phyloP scores from a whole-genome alignment of 2,888 invertebrate species.

The Eupithecia inturbata region DNA sequence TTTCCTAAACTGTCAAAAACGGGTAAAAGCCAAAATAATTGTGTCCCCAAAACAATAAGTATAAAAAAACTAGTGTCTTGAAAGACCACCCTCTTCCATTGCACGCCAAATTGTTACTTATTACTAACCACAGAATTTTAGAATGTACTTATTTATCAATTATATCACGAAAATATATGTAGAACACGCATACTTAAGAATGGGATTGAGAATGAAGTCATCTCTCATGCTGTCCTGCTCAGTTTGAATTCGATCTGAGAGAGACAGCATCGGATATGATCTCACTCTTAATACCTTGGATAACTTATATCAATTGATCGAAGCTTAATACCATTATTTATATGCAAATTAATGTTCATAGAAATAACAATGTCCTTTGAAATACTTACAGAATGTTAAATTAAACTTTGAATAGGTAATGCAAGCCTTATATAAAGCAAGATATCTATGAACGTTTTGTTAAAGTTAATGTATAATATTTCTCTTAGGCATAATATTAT shows the following conservation, averaged over 20 bases:
- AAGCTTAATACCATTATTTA: no score
- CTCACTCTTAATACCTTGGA: no score
- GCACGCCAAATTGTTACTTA: constrained; percentile 15
- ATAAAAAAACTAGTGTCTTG: constrained; percentile 2
- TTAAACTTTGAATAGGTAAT: not conserved
- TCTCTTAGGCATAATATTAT: constrained; percentile 3
- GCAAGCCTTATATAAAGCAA: not conserved
- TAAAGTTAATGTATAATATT: not conserved
- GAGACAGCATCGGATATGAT: no score
- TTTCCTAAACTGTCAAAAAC: constrained; percentile 9
- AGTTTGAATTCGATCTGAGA: no score
- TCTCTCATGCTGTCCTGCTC: no score
- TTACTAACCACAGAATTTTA: not conserved
- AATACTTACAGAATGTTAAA: not conserved
- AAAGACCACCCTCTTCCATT: constrained; percentile 18
- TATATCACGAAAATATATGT: not conserved
- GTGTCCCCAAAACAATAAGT: constrained; percentile 9
- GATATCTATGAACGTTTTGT: not conserved
- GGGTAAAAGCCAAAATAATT: constrained; percentile 17
- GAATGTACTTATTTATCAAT: not conserved
- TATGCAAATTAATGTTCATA: not conserved
- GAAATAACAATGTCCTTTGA: not conserved
- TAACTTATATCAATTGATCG: no score
- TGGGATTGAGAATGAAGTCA: no score
- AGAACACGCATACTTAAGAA: no score